Base-by-base conservation (phyloP, 2,113 vertebrate species). In the Leptobrachium ailaonicum region DNA sequence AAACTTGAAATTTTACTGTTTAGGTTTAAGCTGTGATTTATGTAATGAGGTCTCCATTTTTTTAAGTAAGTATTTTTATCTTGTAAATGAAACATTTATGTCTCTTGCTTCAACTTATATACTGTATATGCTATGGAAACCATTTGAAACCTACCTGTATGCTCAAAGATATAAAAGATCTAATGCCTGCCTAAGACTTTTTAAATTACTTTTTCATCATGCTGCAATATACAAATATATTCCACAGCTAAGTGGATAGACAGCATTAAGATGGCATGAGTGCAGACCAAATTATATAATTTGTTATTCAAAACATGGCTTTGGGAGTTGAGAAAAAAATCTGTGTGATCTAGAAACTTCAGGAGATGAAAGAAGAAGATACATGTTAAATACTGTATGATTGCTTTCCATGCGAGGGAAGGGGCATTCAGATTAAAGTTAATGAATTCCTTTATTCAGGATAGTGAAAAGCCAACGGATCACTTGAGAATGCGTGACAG, bases 281-380 rank as follows among this genome's bases (percentile, higher is more conserved):
- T 67, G 66, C 54, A 66, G 74, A 76, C 42, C 66, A 40, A 50
- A 9, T 76, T 76, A 76, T 41, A 45, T 66, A 40, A 66, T 76
- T 76, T 66, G 1, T 63, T 66, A 76, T 76, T 66, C 66, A 77
- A 77, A 69, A 60, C 66, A 70, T 44, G 42, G 13, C 76, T 77
- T 58, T 69, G 76, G 68, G 67, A 60, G 50, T 60, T 70, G 44
- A 58, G 14, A 20, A 77, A 32, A 32, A 75, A 69, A 77, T 77
- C 53, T 70, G 60, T 77, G 66, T 77, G 76, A 77, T 77, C 76
- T 69, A 77, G 66, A 70, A 54, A 77, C 58, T n/a, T 44, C 45
- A 66, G 45, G 63, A 76, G 74, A 76, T 76, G 74, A 76, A 76
- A 76, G 73, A 66, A 43, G 4, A 66, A 66, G 40, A 53, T 76